phyloP scores from a whole-genome alignment of 2,888 invertebrate species.

The Elysia crispata region DNA sequence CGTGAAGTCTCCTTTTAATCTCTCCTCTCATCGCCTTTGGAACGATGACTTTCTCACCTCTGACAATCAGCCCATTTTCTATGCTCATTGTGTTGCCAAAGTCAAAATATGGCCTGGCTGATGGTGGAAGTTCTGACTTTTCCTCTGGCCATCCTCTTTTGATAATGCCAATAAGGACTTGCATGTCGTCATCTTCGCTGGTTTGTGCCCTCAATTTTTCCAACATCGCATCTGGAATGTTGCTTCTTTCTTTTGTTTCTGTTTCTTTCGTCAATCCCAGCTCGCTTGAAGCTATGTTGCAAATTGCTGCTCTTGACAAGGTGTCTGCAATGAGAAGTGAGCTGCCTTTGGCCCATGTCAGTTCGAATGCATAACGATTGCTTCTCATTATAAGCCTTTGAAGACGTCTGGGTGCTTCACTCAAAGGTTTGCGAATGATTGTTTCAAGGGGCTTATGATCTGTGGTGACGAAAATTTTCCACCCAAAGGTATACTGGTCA shows the following conservation, averaged over 20 bases:
- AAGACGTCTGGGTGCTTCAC: constrained; percentile 39
- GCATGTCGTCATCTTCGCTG: background rate
- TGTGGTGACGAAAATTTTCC: background rate
- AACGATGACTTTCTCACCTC: constrained; percentile 42
- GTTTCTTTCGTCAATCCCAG: no score
- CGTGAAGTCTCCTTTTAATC: constrained; percentile 47
- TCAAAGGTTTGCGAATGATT: constrained; percentile 17
- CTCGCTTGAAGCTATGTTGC: no score
- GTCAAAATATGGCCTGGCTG: constrained; percentile 28
- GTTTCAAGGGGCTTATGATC: constrained; percentile 27
- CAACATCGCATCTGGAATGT: background rate
- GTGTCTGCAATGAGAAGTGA: constrained; percentile 42
- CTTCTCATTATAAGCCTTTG: constrained; percentile 55
- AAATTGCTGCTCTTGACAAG: constrained; percentile 48
- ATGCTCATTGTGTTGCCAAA: constrained; percentile 31
- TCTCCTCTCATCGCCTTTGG: constrained; percentile 36
- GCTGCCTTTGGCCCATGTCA: constrained; percentile 40
- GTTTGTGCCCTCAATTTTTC: background rate
- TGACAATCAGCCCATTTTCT: constrained; percentile 27
- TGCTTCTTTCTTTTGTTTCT: no score
- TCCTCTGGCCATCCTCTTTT: background rate
- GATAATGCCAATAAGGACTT: background rate
- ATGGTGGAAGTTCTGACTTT: background rate
- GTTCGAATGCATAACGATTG: constrained; percentile 52
- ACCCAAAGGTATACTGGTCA: constrained; percentile 18